Percentiles rank a stretch among this genome's conserved stretches.
phyloP scores from a whole-genome alignment of 37 sponge, comb jelly and placozoan species.

The Halisarca cf. caerulea region DNA sequence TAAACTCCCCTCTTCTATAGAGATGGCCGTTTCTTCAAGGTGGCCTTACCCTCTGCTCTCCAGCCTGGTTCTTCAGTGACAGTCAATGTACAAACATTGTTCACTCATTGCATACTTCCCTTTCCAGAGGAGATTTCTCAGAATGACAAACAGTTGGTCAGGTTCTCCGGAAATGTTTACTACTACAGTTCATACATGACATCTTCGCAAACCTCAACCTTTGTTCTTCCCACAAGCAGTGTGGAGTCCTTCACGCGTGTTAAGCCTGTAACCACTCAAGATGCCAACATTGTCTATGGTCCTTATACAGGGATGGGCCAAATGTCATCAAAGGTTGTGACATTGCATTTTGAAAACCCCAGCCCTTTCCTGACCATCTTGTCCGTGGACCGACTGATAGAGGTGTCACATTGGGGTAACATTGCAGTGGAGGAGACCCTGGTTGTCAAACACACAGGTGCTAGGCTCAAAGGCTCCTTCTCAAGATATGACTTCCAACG shows the following conservation, averaged over 20 bases:
- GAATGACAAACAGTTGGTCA: slow-evolving; percentile 84
- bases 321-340: slow-evolving; percentile 39
- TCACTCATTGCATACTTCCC: slow-evolving; percentile 60
- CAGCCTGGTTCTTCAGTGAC: slow-evolving; percentile 35
- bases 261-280: slow-evolving; percentile 67
- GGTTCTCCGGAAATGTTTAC: slow-evolving; percentile 74
- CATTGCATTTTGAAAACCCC: slow-evolving; percentile 92
- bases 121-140: slow-evolving; percentile 81
- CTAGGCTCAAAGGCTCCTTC: slow-evolving; percentile 71
- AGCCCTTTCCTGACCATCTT: slow-evolving; percentile 80
- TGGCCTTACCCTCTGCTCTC: slow-evolving; percentile 52
- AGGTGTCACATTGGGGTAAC: slow-evolving; percentile 99
- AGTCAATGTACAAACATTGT: slow-evolving; percentile 60
- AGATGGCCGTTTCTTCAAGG: background rate
- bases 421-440: slow-evolving; percentile 94
- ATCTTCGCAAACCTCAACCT: slow-evolving; percentile 61
- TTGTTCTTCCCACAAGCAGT: slow-evolving; percentile 62
- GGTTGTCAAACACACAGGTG: slow-evolving; percentile 79
- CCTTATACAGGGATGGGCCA: slow-evolving; percentile 70
- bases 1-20: background rate
- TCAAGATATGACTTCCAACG: slow-evolving; percentile 91
- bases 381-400: slow-evolving; percentile 71
- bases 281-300: slow-evolving; percentile 79
- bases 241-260: slow-evolving; percentile 80
- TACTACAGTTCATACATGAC: slow-evolving; percentile 72